Evolutionary conservation across 2,797 vertebrate genomes (phyloP).

Genomic region (Natrix natrix): DNA sequence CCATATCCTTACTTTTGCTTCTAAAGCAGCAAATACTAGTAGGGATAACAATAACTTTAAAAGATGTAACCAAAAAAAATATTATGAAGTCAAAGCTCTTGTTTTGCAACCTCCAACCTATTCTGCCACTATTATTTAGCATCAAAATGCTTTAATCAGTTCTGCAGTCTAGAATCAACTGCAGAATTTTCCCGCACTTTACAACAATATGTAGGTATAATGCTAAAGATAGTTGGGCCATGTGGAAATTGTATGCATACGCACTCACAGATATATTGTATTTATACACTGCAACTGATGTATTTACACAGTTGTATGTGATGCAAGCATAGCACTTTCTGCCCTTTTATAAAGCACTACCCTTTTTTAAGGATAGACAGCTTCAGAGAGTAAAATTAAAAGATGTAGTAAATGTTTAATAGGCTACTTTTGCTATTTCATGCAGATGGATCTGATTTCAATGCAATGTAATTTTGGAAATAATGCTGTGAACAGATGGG

Average conservation of each 20-base stretch:
- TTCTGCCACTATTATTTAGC: not conserved
- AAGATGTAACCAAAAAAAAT: not conserved
- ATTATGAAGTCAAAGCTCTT: not conserved
- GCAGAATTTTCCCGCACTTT: not conserved
- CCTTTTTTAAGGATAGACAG: not conserved
- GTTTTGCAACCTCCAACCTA: not conserved
- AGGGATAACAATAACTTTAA: not conserved
- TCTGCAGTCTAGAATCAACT: not conserved
- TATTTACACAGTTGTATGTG: not conserved
- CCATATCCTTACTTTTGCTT: not conserved
- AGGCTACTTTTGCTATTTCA: not conserved
- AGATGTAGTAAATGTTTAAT: not conserved
- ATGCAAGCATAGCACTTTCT: not conserved
- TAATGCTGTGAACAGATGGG: not conserved
- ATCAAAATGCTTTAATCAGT: not conserved
- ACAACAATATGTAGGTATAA: not conserved
- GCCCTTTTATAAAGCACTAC: not conserved
- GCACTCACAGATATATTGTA: not conserved
- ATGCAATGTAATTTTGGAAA: not conserved
- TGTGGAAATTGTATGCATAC: not conserved
- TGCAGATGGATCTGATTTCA: not conserved
- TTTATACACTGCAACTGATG: not conserved
- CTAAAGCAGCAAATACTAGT: not conserved
- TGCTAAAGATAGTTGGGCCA: not conserved
- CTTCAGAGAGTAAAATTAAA: not conserved